Conservation (phyloP, 2,797 vertebrate species). For the Scolopax bukidnonensis region DNA sequence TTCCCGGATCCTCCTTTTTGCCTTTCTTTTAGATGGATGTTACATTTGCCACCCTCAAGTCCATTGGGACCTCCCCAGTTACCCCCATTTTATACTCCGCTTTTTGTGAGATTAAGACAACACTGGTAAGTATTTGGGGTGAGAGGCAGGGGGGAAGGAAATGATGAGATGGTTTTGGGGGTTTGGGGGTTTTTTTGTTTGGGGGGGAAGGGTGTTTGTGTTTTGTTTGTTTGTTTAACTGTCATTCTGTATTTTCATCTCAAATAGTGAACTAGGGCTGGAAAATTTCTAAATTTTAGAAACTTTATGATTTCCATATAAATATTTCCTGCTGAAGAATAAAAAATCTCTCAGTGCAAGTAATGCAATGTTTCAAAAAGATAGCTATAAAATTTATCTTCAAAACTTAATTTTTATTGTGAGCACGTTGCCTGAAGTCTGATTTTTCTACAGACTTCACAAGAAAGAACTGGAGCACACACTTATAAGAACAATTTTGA, state of each 20-base stretch:
- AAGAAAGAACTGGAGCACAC: background rate
- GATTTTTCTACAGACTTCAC: background rate
- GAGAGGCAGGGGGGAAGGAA: accelerated
- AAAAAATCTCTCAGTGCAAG: background rate
- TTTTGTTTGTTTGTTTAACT: background rate
- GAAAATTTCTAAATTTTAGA: background rate
- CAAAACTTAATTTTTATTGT: background rate
- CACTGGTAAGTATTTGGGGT: background rate
- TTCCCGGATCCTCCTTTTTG: no score
- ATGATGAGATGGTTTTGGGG: background rate
- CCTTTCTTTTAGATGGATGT: no score
- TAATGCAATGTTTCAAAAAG: background rate
- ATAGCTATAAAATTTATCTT: background rate
- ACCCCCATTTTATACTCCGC: background rate
- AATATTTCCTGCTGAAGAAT: background rate
- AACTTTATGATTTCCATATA: background rate
- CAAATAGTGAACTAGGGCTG: background rate
- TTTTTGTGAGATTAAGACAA: background rate
- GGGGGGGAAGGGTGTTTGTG: no score
- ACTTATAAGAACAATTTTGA: background rate
- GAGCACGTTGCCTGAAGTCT: background rate
- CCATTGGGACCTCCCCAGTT: no score
- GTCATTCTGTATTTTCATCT: background rate
- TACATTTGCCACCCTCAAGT: no score
- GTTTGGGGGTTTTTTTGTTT: background rate